Percentiles rank a stretch among this genome's conserved stretches.
Conservation (phyloP, 1,140 invertebrate species). For the Patella vulgata region DNA sequence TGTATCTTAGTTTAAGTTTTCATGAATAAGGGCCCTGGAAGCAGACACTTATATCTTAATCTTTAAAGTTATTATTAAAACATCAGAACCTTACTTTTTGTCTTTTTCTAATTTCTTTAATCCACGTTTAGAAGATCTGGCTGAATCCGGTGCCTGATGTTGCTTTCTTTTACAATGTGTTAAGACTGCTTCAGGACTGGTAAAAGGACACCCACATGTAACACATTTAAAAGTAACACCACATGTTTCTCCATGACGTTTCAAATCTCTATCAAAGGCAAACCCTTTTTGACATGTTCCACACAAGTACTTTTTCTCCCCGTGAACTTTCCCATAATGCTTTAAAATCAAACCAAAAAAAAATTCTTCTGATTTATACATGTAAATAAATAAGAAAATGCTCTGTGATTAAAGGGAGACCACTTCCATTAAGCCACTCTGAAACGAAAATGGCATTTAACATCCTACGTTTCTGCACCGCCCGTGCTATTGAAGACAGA, state of each 20-base stretch:
- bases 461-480: not conserved
- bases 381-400: too few relatives aligned
- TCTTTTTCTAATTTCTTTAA: not conserved
- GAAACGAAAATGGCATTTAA: not conserved
- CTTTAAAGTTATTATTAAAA: too few relatives aligned
- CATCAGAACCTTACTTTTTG: too few relatives aligned
- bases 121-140: not conserved
- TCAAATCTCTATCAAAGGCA: slow-evolving; percentile 8
- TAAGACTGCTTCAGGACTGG: slow-evolving; percentile 8
- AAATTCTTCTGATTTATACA: too few relatives aligned
- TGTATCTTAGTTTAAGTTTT: too few relatives aligned
- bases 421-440: too few relatives aligned
- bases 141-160: slow-evolving; percentile 1
- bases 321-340: slow-evolving; percentile 20
- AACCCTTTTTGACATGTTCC: slow-evolving; percentile 17
- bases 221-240: slow-evolving; percentile 9
- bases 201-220: slow-evolving; percentile 3
- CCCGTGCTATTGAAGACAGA: not conserved
- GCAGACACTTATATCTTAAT: too few relatives aligned
- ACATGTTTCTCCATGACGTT: slow-evolving; percentile 11
- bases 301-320: slow-evolving; percentile 12
- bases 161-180: slow-evolving; percentile 13
- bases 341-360: too few relatives aligned
- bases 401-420: not conserved
- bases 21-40: too few relatives aligned